Base-by-base conservation (phyloP, 2,113 vertebrate genomes). In the Oryzias celebensis region DNA sequence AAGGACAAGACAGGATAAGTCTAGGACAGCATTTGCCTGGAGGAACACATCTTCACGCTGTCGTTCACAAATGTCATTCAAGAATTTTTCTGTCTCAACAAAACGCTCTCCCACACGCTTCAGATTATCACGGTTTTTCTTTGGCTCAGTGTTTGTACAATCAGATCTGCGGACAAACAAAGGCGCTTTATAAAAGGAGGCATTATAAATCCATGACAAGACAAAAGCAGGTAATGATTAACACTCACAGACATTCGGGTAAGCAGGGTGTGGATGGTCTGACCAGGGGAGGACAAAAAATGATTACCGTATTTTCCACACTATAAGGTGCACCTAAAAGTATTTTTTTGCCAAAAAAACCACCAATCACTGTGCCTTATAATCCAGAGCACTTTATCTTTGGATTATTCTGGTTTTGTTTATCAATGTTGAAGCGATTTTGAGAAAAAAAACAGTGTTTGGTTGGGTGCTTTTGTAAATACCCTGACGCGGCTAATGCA, bases 181-280 rank as follows among this genome's bases (percentile, higher is more conserved):
- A 16, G 61, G 31, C 18, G 20, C 54, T 65, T 64, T 64, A 62
- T 56, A 52, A 14, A 12, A 12, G 16, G 31, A 18, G 36, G 22
- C 4, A 18, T 36, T 46, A 54, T 16, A 44, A 44, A 62, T 43
- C 43, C 53, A 56, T 20, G 17, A 58, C 24, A 26, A 73, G 65
- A 76, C 52, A 62, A 52, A 65, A 61, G 61, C 7, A 13, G 68
- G 57, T 51, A 85, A 87, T 89, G 65, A 84, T 87, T 85, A 89
- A 85, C 81, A 1, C n/a, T 5, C 15, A 54, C 51, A 60, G 56
- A 43, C 65, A 53, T 36, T 58, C 4, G 7, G 55, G 24, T 14
- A 43, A 31, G 49, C n/a, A 12, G 68, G 58, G 67, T 55, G 66
- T 54, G 57, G 65, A 63, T 36, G 12, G 59, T 24, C 44, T 10